phyloP scores from a whole-genome alignment of 2,888 invertebrate species.

The Ceriagrion tenellum region DNA sequence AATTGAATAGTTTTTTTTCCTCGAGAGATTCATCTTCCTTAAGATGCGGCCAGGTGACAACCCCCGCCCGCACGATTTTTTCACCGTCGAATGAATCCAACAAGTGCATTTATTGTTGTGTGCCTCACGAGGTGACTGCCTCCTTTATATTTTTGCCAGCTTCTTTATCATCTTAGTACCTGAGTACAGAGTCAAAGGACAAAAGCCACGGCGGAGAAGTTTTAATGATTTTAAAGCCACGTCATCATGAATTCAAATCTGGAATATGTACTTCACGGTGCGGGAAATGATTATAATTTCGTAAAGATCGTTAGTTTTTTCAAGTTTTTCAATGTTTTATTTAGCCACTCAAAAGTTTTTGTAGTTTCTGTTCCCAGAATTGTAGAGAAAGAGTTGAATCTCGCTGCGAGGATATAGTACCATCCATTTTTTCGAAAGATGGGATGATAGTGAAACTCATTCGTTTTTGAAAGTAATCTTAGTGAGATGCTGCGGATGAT shows the following conservation, averaged over 20 bases:
- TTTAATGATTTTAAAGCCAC: neutral
- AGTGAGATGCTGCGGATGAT: no score
- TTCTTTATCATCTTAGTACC: neutral
- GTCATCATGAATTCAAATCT: neutral
- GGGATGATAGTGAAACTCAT: neutral
- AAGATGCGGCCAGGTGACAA: no score
- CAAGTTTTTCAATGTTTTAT: neutral
- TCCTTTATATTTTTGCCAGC: neutral
- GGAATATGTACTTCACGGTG: neutral
- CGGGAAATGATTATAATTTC: neutral
- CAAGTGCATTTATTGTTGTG: conserved; percentile 28
- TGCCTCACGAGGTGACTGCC: neutral
- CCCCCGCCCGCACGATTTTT: neutral
- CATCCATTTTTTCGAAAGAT: neutral
- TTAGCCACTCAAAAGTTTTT: neutral
- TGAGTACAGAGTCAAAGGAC: neutral
- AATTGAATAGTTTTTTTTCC: neutral
- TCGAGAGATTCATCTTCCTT: no score
- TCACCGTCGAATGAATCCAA: conserved; percentile 37
- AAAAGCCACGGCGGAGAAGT: neutral
- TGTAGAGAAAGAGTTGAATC: neutral
- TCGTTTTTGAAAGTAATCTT: no score
- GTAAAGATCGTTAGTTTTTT: no score
- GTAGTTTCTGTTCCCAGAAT: neutral
- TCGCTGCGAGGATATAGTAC: neutral